A percentile compares a stretch with the other conserved stretches of the same genome.
Evolutionary conservation across 2,888 invertebrate genomes (phyloP).

Genomic region (Oscheius sp.): DNA sequence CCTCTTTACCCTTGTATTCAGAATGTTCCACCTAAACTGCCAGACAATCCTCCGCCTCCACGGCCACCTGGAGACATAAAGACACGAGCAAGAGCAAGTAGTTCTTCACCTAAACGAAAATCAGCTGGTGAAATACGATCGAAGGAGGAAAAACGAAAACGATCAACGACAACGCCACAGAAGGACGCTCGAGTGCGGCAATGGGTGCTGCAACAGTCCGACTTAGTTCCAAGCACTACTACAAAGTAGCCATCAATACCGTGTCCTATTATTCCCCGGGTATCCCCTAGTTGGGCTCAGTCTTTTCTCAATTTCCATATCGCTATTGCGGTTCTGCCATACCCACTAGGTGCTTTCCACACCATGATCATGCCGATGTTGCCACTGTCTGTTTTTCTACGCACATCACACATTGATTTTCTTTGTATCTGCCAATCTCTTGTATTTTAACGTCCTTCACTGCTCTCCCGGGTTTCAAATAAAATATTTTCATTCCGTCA

Average conservation of each 20-base stretch:
- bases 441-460: constrained; percentile 24
- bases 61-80: constrained; percentile 43
- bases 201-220: constrained; percentile 65
- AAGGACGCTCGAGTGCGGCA: constrained; percentile 49
- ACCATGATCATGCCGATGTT: constrained; percentile 26
- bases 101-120: constrained; percentile 47
- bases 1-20: too few relatives aligned
- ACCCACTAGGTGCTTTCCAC: constrained; percentile 23
- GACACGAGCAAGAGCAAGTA: constrained; percentile 42
- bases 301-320: constrained; percentile 19
- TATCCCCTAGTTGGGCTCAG: constrained; percentile 11
- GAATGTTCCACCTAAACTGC: constrained; percentile 45
- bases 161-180: constrained; percentile 33
- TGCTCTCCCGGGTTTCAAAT: constrained; percentile 19
- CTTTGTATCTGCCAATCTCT: not conserved
- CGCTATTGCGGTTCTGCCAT: constrained; percentile 24
- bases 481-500: constrained; percentile 6
- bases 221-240: constrained; percentile 52
- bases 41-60: constrained; percentile 54
- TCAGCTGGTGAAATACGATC: constrained; percentile 27
- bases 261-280: not conserved
- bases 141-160: constrained; percentile 35
- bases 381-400: constrained; percentile 15
- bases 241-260: constrained; percentile 24
- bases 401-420: not conserved